phyloP scores from a whole-genome alignment of 2,113 vertebrate species.

The Aleadryas rufinucha region DNA sequence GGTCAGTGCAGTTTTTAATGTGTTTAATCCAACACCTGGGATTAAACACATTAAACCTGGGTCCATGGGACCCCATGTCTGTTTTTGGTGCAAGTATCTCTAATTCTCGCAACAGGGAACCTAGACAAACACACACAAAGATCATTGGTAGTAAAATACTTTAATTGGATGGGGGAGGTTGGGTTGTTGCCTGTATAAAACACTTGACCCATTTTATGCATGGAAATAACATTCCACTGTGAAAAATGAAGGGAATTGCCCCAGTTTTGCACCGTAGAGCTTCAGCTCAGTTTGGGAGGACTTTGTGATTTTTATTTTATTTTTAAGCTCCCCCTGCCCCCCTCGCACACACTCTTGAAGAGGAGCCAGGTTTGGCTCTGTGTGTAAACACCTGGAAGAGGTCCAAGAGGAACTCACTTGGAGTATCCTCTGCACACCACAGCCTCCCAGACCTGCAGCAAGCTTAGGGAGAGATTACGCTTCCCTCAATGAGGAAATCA shows the following conservation, averaged over 20 bases:
- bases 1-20: not conserved
- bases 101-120: slow-evolving; percentile 35
- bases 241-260: slow-evolving; percentile 64
- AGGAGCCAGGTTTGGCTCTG: slow-evolving; percentile 74
- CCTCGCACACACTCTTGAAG: slow-evolving; percentile 5
- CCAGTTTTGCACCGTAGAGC: slow-evolving; percentile 42
- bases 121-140: slow-evolving; percentile 39
- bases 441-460: slow-evolving; percentile 61
- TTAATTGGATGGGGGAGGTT: slow-evolving; percentile 68
- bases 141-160: slow-evolving; percentile 70
- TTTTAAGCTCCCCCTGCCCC: slow-evolving; percentile 26
- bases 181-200: slow-evolving; percentile 72
- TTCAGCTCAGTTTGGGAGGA: slow-evolving; percentile 43
- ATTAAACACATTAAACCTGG: too few species aligned
- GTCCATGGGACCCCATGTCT: not conserved
- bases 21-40: not conserved
- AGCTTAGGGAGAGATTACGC: slow-evolving; percentile 68
- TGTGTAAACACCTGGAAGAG: slow-evolving; percentile 77
- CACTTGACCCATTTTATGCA: slow-evolving; percentile 75
- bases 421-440: slow-evolving; percentile 63
- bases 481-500: slow-evolving; percentile 71
- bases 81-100: slow-evolving; percentile 14
- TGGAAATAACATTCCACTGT: slow-evolving; percentile 71
- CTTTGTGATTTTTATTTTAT: slow-evolving; percentile 61
- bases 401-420: slow-evolving; percentile 71